Evolutionary conservation across 1,140 invertebrate genomes (phyloP).

Genomic region (Fopius arisanus): DNA sequence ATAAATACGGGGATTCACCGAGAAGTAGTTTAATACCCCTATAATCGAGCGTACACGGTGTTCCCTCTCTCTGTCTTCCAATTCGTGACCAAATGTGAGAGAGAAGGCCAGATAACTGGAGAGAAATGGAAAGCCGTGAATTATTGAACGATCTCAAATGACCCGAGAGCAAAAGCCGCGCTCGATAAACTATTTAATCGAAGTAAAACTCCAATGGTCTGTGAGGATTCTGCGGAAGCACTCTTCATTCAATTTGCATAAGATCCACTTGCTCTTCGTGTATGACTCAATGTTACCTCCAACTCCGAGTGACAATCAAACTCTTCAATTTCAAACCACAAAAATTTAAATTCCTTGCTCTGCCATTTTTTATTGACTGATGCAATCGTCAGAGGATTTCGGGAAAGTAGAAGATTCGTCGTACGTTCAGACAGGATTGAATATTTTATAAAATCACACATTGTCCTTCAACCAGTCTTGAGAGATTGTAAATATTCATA

Average conservation of each 20-base stretch:
- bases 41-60: constrained; percentile 26
- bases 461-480: too few relatives aligned
- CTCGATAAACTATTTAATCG: constrained; percentile 40
- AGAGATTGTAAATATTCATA: too few relatives aligned
- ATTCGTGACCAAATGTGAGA: neutral
- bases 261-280: constrained; percentile 16
- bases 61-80: neutral
- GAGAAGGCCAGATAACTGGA: neutral
- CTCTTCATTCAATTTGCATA: constrained; percentile 39
- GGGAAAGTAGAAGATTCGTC: too few relatives aligned
- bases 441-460: too few relatives aligned
- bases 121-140: constrained; percentile 19
- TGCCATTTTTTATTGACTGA: too few relatives aligned
- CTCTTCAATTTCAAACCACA: neutral
- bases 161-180: constrained; percentile 32
- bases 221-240: constrained; percentile 10
- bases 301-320: neutral
- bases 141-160: constrained; percentile 41
- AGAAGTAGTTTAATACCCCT: constrained; percentile 31
- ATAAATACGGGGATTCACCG: constrained; percentile 27
- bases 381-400: too few relatives aligned
- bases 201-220: neutral
- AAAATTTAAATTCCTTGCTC: too few relatives aligned
- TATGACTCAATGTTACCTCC: neutral
- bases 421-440: too few relatives aligned